phyloP scores from a whole-genome alignment of 2,888 invertebrate genomes.

The Lomographa bimaculata region DNA sequence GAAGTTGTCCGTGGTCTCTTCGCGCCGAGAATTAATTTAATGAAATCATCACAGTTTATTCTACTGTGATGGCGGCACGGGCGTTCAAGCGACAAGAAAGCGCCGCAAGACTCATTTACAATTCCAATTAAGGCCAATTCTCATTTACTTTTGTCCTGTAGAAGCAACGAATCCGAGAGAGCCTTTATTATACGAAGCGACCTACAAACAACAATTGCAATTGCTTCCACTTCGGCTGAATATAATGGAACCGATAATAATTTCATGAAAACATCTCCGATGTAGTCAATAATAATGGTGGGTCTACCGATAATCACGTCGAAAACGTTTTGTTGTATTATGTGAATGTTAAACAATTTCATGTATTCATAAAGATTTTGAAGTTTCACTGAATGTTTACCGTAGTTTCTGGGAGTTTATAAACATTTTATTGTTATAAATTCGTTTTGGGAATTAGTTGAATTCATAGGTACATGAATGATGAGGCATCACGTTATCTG shows the following conservation, averaged over 20 bases:
- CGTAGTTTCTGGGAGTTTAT: too few relatives aligned
- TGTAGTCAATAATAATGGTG: slow-evolving; percentile 25
- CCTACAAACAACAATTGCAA: slow-evolving; percentile 43
- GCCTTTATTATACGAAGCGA: slow-evolving; percentile 41
- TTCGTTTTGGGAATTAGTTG: too few relatives aligned
- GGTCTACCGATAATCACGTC: neutral
- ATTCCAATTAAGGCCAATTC: slow-evolving; percentile 80
- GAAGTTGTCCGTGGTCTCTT: slow-evolving; percentile 52
- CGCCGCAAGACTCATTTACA: slow-evolving; percentile 79
- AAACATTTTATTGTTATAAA: too few relatives aligned
- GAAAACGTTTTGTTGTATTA: neutral
- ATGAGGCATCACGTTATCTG: too few relatives aligned
- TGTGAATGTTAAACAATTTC: neutral
- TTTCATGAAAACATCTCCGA: slow-evolving; percentile 25
- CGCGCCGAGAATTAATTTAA: slow-evolving; percentile 72
- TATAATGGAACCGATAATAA: slow-evolving; percentile 29
- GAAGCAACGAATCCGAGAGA: slow-evolving; percentile 64
- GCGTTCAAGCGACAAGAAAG: slow-evolving; percentile 75
- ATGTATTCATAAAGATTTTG: neutral
- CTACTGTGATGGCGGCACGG: slow-evolving; percentile 68
- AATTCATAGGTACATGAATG: too few relatives aligned
- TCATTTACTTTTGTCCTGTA: slow-evolving; percentile 77
- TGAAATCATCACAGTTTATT: slow-evolving; percentile 80
- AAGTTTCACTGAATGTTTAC: neutral
- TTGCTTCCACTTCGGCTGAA: slow-evolving; percentile 35